Conservation (phyloP, 1,140 invertebrate genomes). For the Trichoplusia ni region DNA sequence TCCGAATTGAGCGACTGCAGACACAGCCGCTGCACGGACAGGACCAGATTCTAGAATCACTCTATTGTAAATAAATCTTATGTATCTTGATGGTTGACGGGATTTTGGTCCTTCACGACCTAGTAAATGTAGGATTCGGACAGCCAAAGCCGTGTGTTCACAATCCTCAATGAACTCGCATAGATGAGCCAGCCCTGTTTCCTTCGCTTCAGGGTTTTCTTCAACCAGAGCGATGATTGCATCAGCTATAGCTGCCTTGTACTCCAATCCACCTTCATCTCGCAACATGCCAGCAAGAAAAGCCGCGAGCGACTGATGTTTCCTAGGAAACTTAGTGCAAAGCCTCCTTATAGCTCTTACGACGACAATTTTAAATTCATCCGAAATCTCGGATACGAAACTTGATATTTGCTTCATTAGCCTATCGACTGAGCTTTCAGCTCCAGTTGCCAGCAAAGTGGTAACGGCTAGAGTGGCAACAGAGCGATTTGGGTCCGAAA, state of each 20-base stretch:
- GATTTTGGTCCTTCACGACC: constrained; percentile 98
- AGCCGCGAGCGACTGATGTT: constrained; percentile 97
- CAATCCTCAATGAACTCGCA: constrained; percentile 99
- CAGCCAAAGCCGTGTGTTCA: constrained; percentile 98
- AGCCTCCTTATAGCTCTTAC: constrained; percentile 94
- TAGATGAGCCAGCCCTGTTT: constrained; percentile 96
- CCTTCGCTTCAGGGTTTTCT: constrained; percentile 95
- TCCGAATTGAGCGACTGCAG: constrained; percentile 98
- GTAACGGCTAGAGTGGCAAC: constrained; percentile 99
- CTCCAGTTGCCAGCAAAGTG: constrained; percentile 98
- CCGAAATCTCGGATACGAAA: constrained; percentile 99
- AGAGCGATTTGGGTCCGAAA: constrained; percentile 98
- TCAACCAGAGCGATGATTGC: constrained; percentile 99
- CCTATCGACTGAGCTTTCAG: constrained; percentile 98
- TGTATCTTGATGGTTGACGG: constrained; percentile 96
- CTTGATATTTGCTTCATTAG: constrained; percentile 99
- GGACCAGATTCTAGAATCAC: constrained; percentile 98
- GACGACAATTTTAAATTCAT: constrained; percentile 99
- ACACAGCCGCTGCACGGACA: constrained; percentile 97
- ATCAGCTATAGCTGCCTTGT: constrained; percentile 99
- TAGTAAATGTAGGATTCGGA: constrained; percentile 97
- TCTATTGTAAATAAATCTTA: constrained; percentile 99
- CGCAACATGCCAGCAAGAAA: constrained; percentile 98
- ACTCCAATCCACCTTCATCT: constrained; percentile 98
- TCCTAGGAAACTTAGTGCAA: constrained; percentile 98